Evolutionary conservation across 2,113 vertebrate genomes (phyloP).

Genomic region (Syrrhaptes paradoxus): DNA sequence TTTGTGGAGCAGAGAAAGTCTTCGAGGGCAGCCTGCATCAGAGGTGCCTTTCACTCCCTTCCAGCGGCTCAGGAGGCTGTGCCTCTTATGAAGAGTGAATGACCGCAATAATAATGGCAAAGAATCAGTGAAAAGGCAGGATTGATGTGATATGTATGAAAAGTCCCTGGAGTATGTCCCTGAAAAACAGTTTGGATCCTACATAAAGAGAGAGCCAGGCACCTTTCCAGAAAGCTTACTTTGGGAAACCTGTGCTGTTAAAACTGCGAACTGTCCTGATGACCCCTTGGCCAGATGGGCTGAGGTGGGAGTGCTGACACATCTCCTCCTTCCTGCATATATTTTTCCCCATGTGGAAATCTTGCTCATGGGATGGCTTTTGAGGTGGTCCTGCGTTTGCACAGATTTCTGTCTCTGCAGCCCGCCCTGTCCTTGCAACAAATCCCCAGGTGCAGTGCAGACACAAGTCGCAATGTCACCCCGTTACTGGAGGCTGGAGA

Average conservation of each 20-base stretch:
- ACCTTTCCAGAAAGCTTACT: background rate
- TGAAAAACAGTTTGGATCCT: background rate
- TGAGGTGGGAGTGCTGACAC: background rate
- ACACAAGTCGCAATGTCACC: background rate
- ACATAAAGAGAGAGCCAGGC: background rate
- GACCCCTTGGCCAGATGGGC: background rate
- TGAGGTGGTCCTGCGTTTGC: fast-evolving
- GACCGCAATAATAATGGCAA: background rate
- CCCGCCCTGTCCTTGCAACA: background rate
- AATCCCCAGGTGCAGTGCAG: background rate
- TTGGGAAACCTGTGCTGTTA: background rate
- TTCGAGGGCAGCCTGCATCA: background rate
- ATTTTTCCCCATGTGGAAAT: background rate
- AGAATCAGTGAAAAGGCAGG: background rate
- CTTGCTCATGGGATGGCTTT: background rate
- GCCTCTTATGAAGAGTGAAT: background rate
- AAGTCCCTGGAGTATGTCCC: background rate
- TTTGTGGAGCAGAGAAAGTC: background rate
- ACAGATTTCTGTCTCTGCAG: background rate
- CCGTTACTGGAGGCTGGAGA: background rate
- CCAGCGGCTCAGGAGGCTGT: background rate
- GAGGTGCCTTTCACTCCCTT: background rate
- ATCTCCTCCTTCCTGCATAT: background rate
- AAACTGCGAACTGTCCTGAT: background rate
- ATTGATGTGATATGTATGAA: background rate